Conservation (phyloP, 1,140 invertebrate species). For the Drosophila ohnishii region DNA sequence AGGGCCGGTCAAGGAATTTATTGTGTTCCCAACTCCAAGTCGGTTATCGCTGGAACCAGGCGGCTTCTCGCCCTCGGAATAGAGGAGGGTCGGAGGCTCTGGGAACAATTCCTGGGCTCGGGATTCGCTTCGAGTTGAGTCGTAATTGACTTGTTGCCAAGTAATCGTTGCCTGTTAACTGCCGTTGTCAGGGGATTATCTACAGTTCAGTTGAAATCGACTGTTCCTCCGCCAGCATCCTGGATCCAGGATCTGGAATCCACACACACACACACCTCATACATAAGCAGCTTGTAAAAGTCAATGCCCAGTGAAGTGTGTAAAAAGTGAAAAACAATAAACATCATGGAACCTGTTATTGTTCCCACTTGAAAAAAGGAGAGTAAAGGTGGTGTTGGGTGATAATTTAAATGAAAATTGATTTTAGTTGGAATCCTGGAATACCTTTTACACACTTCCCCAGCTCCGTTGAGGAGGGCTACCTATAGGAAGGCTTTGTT, state of each 20-base stretch:
- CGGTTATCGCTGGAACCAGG: slow-evolving; percentile 69
- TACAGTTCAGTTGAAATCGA: slow-evolving; percentile 77
- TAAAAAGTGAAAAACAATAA: slow-evolving; percentile 77
- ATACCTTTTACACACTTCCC: not conserved
- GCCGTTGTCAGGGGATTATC: slow-evolving; percentile 81
- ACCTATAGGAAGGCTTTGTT: slow-evolving; percentile 51
- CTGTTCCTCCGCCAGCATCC: slow-evolving; percentile 33
- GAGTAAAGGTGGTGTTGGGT: not conserved
- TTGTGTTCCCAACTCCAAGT: slow-evolving; percentile 54
- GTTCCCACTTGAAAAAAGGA: not conserved
- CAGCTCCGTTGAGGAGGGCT: not conserved
- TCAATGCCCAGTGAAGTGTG: slow-evolving; percentile 66
- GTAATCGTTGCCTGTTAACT: slow-evolving; percentile 81
- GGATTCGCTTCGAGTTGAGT: slow-evolving; percentile 28
- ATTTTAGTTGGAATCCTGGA: slow-evolving; percentile 24
- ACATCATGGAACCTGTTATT: slow-evolving; percentile 52
- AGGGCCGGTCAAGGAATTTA: slow-evolving; percentile 62
- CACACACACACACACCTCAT: slow-evolving; percentile 8
- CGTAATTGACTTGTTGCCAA: slow-evolving; percentile 81
- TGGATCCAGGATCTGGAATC: slow-evolving; percentile 5
- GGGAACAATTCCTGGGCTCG: slow-evolving; percentile 24
- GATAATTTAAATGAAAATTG: slow-evolving; percentile 30
- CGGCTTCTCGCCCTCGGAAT: slow-evolving; percentile 2
- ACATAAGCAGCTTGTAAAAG: not conserved
- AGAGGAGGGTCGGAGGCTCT: not conserved